Evolutionary conservation across 2,888 invertebrate genomes (phyloP).

Genomic region (Drosophila nr. medialis): DNA sequence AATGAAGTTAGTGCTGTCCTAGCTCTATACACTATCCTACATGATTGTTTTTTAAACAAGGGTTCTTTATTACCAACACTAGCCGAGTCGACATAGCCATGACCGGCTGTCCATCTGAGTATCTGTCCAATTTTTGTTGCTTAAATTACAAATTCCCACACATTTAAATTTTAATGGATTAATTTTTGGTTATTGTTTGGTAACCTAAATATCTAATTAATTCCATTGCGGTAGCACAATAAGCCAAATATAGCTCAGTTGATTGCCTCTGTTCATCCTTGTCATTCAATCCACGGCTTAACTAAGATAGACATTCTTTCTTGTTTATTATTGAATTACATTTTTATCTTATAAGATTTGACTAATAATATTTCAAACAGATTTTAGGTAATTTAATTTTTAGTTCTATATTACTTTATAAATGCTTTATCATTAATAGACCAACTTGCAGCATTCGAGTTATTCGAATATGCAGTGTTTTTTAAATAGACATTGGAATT

Average conservation of each 20-base stretch:
- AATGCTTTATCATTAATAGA: background rate
- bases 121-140: background rate
- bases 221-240: background rate
- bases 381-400: too few species aligned
- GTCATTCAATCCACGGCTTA: background rate
- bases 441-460: background rate
- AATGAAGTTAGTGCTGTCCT: background rate
- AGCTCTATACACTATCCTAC: background rate
- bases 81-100: background rate
- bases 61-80: background rate
- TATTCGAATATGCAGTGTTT: constrained; percentile 9
- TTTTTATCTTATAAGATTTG: background rate
- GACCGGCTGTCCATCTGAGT: background rate
- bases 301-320: background rate
- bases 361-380: background rate
- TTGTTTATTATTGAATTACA: background rate
- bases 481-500: constrained; percentile 37
- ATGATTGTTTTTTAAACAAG: background rate
- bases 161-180: background rate
- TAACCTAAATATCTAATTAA: background rate
- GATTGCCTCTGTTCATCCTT: background rate
- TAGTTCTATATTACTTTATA: background rate
- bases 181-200: background rate
- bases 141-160: background rate
- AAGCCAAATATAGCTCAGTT: background rate